Evolutionary conservation across 2,797 vertebrate species (phyloP).

Genomic region (Sebastes vulpes): DNA sequence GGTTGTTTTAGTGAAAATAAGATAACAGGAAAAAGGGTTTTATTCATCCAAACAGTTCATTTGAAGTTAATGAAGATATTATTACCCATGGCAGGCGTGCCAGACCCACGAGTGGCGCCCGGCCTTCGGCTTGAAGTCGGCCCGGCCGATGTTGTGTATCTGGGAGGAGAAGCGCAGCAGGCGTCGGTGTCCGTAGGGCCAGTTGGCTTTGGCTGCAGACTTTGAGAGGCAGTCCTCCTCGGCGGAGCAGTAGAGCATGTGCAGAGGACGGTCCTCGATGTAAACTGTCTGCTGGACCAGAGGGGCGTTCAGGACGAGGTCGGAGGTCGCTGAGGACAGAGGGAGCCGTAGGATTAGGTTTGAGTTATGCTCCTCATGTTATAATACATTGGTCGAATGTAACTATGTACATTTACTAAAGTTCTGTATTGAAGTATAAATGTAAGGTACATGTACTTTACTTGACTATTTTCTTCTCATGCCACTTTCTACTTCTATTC

Average conservation of each 20-base stretch:
- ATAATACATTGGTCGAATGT: too few species aligned
- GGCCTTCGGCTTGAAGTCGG: constrained; percentile 96
- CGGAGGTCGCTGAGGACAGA: constrained; percentile 90
- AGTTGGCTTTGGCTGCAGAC: constrained; percentile 92
- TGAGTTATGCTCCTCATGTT: not conserved
- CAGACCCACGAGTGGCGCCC: constrained; percentile 99
- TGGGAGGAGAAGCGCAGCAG: constrained; percentile 98
- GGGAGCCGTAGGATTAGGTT: not conserved
- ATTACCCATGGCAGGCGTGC: constrained; percentile 97
- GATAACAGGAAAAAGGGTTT: not conserved
- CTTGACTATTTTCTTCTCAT: too few species aligned
- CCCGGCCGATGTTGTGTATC: constrained; percentile 96
- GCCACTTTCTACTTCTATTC: too few species aligned
- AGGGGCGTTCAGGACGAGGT: constrained; percentile 91
- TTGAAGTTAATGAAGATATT: not conserved
- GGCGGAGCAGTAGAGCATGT: constrained; percentile 97
- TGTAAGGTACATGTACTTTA: too few species aligned
- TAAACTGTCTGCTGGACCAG: constrained; percentile 96
- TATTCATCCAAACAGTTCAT: not conserved
- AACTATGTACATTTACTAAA: not conserved
- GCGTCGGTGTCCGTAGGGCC: constrained; percentile 97
- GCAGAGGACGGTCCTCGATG: constrained; percentile 96
- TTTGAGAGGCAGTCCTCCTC: constrained; percentile 97
- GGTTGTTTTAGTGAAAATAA: too few species aligned
- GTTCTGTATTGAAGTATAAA: not conserved